phyloP scores from a whole-genome alignment of 2,888 invertebrate genomes.

The Nephrotoma flavescens region DNA sequence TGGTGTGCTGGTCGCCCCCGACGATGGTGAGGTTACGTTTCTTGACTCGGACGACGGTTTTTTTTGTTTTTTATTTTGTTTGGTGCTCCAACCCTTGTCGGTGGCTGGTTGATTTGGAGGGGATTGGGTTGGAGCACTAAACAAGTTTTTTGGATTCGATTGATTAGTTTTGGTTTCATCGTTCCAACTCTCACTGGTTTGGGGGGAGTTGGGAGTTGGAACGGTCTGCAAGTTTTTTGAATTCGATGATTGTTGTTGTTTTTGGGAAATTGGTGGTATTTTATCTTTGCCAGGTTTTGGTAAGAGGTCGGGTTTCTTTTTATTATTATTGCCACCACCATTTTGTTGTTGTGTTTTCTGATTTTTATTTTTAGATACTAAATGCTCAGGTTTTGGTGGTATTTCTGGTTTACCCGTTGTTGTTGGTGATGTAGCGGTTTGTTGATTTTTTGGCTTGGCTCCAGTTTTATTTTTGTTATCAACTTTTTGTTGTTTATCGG shows the following conservation, averaged over 20 bases:
- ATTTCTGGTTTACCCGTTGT: constrained; percentile 5
- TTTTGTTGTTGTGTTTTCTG: neutral
- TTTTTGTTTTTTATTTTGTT: neutral
- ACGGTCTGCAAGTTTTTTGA: constrained; percentile 4
- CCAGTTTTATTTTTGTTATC: constrained; percentile 3
- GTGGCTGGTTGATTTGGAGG: neutral
- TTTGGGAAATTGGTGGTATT: neutral
- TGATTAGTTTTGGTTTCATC: neutral
- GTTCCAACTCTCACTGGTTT: neutral
- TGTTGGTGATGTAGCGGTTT: neutral
- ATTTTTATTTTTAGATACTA: constrained; percentile 1
- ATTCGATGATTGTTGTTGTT: neutral
- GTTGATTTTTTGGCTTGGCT: neutral
- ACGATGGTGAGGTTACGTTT: neutral
- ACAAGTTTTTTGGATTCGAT: constrained; percentile 1
- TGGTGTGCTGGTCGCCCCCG: neutral
- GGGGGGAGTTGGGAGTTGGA: neutral
- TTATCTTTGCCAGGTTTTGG: constrained; percentile 1
- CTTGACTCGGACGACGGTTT: neutral
- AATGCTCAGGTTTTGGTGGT: constrained; percentile 8
- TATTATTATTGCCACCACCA: neutral
- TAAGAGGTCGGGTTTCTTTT: neutral
- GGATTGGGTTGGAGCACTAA: neutral
- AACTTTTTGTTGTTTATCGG: neutral
- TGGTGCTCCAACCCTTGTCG: neutral